Percentiles rank a stretch among this genome's conserved stretches.
Evolutionary conservation across 2,113 vertebrate species (phyloP).

Genomic region (Cryptoleucopteryx plumbea): DNA sequence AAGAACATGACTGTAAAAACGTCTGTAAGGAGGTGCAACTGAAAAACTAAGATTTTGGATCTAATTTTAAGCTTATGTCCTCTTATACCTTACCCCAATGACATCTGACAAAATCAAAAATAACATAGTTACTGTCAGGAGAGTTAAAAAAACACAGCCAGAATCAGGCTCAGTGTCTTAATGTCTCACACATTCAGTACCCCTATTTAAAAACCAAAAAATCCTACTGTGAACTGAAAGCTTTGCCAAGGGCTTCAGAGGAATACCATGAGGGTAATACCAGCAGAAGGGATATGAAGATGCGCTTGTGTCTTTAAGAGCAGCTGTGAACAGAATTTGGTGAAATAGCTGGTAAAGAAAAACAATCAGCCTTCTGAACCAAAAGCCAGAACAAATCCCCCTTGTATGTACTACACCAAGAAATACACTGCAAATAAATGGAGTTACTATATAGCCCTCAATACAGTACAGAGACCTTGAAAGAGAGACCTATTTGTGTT

Average conservation of each 20-base stretch:
- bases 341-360: background rate
- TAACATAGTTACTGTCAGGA: background rate
- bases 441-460: background rate
- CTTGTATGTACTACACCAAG: background rate
- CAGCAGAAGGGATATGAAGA: background rate
- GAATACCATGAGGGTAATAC: background rate
- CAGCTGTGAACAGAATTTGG: background rate
- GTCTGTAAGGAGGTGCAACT: background rate
- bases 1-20: background rate
- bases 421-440: background rate
- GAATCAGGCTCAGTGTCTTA: background rate
- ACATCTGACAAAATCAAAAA: background rate
- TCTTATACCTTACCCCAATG: background rate
- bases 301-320: fast-evolving
- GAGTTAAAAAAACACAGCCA: background rate
- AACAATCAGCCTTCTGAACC: background rate
- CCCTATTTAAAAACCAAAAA: background rate
- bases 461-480: background rate
- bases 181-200: background rate
- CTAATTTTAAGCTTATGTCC: background rate
- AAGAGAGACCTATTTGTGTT: background rate
- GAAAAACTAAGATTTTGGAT: background rate
- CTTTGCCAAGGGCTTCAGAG: background rate
- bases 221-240: background rate
- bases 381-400: background rate